Evolutionary conservation across 2,113 vertebrate genomes (phyloP).

Genomic region (Micronycteris hirsuta): DNA sequence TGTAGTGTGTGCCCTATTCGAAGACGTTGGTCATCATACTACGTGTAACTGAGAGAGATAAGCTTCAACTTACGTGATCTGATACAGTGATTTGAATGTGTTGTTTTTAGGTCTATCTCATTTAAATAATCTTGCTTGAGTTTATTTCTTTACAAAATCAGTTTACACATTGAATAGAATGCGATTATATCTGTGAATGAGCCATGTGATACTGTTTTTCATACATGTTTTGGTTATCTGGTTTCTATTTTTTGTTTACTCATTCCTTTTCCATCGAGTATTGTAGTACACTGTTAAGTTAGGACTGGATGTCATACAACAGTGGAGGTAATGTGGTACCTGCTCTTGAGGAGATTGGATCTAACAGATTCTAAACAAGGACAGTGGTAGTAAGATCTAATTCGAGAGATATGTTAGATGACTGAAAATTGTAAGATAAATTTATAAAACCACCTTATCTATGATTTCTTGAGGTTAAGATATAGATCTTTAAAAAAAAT

Average conservation of each 20-base stretch:
- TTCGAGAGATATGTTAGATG: neutral
- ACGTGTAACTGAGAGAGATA: neutral
- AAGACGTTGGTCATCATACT: neutral
- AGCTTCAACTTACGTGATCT: neutral
- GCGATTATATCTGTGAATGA: neutral
- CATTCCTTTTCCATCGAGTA: neutral
- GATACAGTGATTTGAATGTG: neutral
- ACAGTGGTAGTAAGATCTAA: neutral
- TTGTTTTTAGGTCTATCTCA: neutral
- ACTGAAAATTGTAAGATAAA: neutral
- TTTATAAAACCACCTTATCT: constrained; percentile 44
- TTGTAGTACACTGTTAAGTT: neutral
- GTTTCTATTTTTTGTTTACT: neutral
- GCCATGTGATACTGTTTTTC: neutral
- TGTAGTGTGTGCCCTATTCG: neutral
- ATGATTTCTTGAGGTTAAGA: constrained; percentile 10
- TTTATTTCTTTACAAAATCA: neutral
- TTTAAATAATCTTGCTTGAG: neutral
- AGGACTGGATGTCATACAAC: neutral
- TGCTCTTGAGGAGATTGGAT: neutral
- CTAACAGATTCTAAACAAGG: neutral
- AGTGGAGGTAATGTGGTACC: neutral
- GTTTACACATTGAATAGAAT: neutral
- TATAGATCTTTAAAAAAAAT: neutral
- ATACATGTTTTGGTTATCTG: neutral